Percentiles rank a stretch among this genome's conserved stretches.
Conservation (phyloP, 2,888 invertebrate genomes). For the Melinaea marsaeus region DNA sequence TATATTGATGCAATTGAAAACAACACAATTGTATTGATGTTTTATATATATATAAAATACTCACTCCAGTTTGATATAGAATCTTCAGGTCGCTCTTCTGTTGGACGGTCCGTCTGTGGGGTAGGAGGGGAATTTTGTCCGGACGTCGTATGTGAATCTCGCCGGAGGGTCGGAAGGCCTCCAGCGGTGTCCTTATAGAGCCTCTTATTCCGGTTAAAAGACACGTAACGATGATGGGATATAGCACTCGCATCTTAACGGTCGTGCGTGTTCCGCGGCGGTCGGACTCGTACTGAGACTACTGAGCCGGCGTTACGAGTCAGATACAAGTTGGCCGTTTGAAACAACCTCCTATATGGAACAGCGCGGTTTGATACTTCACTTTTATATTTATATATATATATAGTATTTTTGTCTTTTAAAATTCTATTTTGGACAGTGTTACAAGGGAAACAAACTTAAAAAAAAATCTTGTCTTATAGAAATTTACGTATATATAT, state of each 20-base stretch:
- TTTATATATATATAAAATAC: slow-evolving; percentile 44
- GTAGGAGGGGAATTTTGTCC: slow-evolving; percentile 64
- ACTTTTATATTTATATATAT: neutral
- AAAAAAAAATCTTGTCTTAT: too few species aligned
- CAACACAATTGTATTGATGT: too few species aligned
- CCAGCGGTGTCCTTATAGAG: slow-evolving; percentile 75
- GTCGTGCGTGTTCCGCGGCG: slow-evolving; percentile 53
- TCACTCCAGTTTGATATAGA: slow-evolving; percentile 86
- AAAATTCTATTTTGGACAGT: too few species aligned
- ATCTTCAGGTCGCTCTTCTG: slow-evolving; percentile 78
- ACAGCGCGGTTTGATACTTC: slow-evolving; percentile 55
- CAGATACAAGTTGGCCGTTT: slow-evolving; percentile 75
- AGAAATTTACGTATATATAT: too few species aligned
- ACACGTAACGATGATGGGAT: slow-evolving; percentile 60
- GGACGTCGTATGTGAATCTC: slow-evolving; percentile 71
- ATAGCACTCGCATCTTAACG: slow-evolving; percentile 64
- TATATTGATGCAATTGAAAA: too few species aligned
- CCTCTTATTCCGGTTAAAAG: slow-evolving; percentile 58
- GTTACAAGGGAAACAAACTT: too few species aligned
- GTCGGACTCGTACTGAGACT: slow-evolving; percentile 66
- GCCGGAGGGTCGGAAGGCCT: slow-evolving; percentile 73
- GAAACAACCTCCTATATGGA: slow-evolving; percentile 66
- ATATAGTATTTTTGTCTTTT: neutral
- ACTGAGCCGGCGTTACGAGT: slow-evolving; percentile 64
- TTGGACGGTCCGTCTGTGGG: slow-evolving; percentile 72